Base-by-base conservation (phyloP, 2,797 vertebrate species). In the Syngnathus acus region DNA sequence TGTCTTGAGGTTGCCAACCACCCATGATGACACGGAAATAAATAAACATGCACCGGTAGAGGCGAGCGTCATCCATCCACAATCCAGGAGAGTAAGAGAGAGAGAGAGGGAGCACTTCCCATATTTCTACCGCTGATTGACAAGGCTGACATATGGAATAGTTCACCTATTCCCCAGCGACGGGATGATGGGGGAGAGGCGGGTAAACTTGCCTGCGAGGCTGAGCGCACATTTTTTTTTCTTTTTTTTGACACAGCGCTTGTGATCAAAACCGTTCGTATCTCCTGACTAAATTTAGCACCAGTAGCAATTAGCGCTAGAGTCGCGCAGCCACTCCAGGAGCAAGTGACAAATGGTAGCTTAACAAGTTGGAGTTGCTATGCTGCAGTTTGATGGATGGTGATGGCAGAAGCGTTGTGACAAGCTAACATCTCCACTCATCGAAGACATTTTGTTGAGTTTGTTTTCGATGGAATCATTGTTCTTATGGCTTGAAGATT, bases 91-190 rank as follows among this genome's bases (percentile, higher is more conserved):
- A 8, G 61, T 26, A 42, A 57, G 21, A 55, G 68, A 68, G 68
- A 68, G 64, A 40, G 71, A 62, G 11, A 57, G 91, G 79, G 91
- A 91, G 93, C 87, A 92, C 92, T 94, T 95, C 93, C 93, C 93
- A 94, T 93, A 94, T 94, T 93, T 94, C 92, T 90, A 87, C 89
- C 1, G 70, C 91, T 97, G 95, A 99, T 96, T 99, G 96, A 98
- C 96, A 99, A 94, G 93, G 88, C 93, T 99, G 95, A 98, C 96
- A 99, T 97, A 97, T 98, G 95, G 95, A 97, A 99, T 97, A 98
- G 95, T 98, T 98, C 95, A 99, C 93, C 92, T 94, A 97, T 94
- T 95, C 95, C 95, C 95, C 91, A 92, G 95, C 94, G 96, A 95
- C 90, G 91, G 93, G 91, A 91, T 93, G 94, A 95, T 92, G 92